Evolutionary conservation across 2,113 vertebrate species (phyloP).

Genomic region (Pygoscelis antarcticus): DNA sequence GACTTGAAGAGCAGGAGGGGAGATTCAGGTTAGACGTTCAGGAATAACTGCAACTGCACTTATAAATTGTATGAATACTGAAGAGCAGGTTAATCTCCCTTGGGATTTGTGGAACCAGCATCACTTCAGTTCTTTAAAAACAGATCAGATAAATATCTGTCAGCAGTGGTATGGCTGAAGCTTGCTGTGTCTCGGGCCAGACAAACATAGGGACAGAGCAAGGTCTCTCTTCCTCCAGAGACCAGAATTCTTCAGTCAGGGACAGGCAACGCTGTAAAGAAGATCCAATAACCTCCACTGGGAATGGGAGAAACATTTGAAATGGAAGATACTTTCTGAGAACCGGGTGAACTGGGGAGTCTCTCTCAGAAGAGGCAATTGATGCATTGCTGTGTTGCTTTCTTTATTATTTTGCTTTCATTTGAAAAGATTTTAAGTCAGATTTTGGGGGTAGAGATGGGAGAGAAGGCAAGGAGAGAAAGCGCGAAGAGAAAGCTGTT

Average conservation of each 20-base stretch:
- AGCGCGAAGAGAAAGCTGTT: not conserved
- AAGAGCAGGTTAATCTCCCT: not conserved
- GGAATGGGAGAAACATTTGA: not conserved
- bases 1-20: not conserved
- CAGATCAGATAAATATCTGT: not conserved
- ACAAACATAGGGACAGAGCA: not conserved
- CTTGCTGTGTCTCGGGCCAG: not conserved
- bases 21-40: not conserved
- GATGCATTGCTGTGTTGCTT: not conserved
- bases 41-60: slow-evolving; percentile 7
- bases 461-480: not conserved
- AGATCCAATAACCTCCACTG: not conserved
- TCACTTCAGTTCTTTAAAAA: not conserved
- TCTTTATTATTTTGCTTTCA: not conserved
- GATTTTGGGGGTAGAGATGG: not conserved
- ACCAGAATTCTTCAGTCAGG: not conserved
- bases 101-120: not conserved
- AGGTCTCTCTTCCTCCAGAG: not conserved
- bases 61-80: not conserved
- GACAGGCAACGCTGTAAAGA: not conserved
- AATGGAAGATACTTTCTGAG: not conserved
- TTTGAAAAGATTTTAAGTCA: not conserved
- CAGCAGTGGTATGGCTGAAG: not conserved
- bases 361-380: not conserved
- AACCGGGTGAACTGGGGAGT: not conserved